Conservation (phyloP, 2,888 invertebrate species). For the Megastigmus dorsalis region DNA sequence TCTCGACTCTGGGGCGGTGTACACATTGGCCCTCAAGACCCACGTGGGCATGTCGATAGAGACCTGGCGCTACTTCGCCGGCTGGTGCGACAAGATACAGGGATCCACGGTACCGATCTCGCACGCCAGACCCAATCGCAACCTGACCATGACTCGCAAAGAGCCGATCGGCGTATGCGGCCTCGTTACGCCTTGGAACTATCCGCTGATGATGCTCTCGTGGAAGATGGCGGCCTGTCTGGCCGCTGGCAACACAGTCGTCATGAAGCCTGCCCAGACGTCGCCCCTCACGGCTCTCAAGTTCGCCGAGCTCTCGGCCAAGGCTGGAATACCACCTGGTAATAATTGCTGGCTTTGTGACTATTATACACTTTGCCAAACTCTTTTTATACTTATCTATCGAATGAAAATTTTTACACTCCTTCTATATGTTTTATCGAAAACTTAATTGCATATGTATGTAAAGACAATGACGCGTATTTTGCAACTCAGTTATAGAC, state of each 20-base stretch:
- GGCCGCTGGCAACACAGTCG: conserved; percentile 96
- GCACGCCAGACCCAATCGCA: conserved; percentile 93
- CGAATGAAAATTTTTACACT: too few relatives aligned
- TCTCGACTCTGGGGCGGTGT: conserved; percentile 96
- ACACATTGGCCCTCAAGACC: conserved; percentile 95
- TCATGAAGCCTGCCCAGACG: conserved; percentile 95
- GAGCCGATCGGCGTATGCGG: conserved; percentile 97
- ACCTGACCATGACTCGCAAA: conserved; percentile 89
- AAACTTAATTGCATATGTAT: too few relatives aligned
- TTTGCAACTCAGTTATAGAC: too few relatives aligned
- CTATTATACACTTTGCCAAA: too few relatives aligned
- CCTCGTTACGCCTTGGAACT: conserved; percentile 97
- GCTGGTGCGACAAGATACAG: conserved; percentile 97
- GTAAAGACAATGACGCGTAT: not conserved
- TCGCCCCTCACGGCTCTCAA: conserved; percentile 96
- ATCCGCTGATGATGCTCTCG: conserved; percentile 98
- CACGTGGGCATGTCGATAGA: conserved; percentile 99
- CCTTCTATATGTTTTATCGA: too few relatives aligned
- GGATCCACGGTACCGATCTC: conserved; percentile 94
- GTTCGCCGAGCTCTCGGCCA: conserved; percentile 91
- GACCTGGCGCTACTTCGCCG: conserved; percentile 97
- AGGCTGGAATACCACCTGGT: conserved; percentile 91
- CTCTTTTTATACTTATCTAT: too few relatives aligned
- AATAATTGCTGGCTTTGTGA: not conserved
- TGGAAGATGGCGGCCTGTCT: conserved; percentile 99